Base-by-base conservation (phyloP, 2,797 vertebrate genomes). In the Xenentodon cancila region DNA sequence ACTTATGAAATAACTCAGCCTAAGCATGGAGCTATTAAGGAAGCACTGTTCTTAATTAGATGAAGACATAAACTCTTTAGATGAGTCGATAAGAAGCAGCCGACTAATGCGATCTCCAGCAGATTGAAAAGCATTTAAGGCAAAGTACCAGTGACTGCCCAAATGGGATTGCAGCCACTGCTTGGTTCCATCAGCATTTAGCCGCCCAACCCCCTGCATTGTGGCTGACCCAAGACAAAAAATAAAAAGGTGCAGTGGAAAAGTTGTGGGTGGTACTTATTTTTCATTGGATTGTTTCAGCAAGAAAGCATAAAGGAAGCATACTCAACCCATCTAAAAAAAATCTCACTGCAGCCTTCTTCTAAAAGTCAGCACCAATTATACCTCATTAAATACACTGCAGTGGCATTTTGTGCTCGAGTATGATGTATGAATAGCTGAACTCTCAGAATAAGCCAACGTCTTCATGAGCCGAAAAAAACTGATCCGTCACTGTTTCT, bases 121-220 rank as follows among this genome's bases (percentile, higher is more conserved):
- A 89, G 89, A 90, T 90, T 88, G 87, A 90, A 91, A 91, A 88
- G 84, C 89, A 88, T 89, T 92, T 89, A 92, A 90, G 76, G 73
- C 74, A 82, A 87, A 87, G 82, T 55, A 88, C 73, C 80, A 84
- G 84, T 84, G 82, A 84, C 86, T 84, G 82, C 82, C 82, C 76
- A 84, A 76, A 88, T 85, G 78, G 77, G 80, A 88, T 84, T 79
- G 82, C 69, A 62, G 79, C 75, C 68, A 53, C 68, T 49, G 68
- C 75, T 79, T 77, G 64, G 72, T 85, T 72, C 70, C 79, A 86
- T 90, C 82, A 89, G 82, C 85, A 86, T 91, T 84, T 79, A 84
- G 68, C 75, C 51, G 64, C 53, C 77, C 54, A 53, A 68, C 60
- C 65, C 49, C 50, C 47, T 61, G 54, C 70, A 65, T 65, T 77